A percentile compares a stretch with the other conserved stretches of the same genome.
Conservation (phyloP, 2,113 vertebrate genomes). For the Pelobates fuscus region DNA sequence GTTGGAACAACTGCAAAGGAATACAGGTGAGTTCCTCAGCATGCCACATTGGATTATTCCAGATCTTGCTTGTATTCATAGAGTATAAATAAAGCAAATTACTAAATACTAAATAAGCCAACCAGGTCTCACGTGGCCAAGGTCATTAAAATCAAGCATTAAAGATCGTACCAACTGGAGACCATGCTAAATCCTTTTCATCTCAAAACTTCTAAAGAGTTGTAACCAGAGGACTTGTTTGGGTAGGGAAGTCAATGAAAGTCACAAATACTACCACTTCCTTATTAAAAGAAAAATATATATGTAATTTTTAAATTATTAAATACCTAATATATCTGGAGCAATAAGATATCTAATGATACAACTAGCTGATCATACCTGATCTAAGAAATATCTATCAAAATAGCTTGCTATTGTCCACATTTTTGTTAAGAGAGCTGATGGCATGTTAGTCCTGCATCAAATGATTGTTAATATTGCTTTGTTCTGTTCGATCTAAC, state of each 20-base stretch:
- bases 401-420: no score
- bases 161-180: neutral
- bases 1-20: neutral
- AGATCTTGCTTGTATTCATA: neutral
- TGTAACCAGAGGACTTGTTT: neutral
- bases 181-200: constrained; percentile 13
- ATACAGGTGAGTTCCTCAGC: constrained; percentile 8
- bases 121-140: neutral
- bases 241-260: neutral
- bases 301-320: no score
- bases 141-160: neutral
- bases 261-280: no score
- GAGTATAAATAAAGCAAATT: constrained; percentile 9
- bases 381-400: no score
- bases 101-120: neutral
- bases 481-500: no score
- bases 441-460: no score
- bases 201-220: neutral
- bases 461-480: no score
- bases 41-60: constrained; percentile 4
- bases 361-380: no score
- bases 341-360: no score
- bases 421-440: no score
- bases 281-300: no score
- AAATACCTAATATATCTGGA: no score